Percentiles rank a stretch among this genome's conserved stretches.
phyloP scores from a whole-genome alignment of 2,888 invertebrate genomes.

The Epinotia ramella region DNA sequence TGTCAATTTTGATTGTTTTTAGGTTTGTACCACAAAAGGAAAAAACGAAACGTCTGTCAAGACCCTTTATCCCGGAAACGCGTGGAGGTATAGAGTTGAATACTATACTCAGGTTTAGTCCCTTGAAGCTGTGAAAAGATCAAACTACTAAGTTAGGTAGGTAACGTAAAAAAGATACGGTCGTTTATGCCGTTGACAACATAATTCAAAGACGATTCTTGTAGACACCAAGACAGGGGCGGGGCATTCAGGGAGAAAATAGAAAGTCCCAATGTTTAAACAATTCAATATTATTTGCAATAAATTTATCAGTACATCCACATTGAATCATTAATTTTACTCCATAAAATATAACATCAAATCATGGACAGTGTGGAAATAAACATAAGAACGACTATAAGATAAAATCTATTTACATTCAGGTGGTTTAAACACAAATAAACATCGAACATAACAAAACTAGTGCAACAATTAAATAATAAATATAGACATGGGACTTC shows the following conservation, averaged over 20 bases:
- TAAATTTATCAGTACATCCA: conserved; percentile 85
- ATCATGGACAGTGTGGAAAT: conserved; percentile 77
- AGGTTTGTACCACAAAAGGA: too few species aligned
- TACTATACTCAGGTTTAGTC: too few species aligned
- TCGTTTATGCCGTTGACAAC: too few species aligned
- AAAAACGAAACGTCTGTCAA: too few species aligned
- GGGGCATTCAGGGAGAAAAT: conserved; percentile 39
- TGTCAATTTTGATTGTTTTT: too few species aligned
- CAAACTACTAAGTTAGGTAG: too few species aligned
- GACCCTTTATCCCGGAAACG: too few species aligned
- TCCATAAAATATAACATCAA: conserved; percentile 78
- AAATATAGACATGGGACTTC: conserved; percentile 82
- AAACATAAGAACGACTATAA: conserved; percentile 76
- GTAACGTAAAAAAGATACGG: too few species aligned
- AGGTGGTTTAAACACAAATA: conserved; percentile 81
- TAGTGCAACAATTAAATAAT: conserved; percentile 84
- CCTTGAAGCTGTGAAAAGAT: too few species aligned
- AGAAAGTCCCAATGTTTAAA: conserved; percentile 72
- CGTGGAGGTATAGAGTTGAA: too few species aligned
- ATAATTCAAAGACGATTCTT: not conserved
- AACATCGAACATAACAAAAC: conserved; percentile 84
- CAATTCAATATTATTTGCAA: conserved; percentile 86
- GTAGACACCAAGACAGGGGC: not conserved
- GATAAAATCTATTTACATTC: conserved; percentile 79
- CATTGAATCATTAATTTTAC: conserved; percentile 76